These are phyloP conservation scores for Ptychoptera contaminata DNA, from an alignment of 2,888 invertebrate genomes.

Conservation along the genomic window DNA sequence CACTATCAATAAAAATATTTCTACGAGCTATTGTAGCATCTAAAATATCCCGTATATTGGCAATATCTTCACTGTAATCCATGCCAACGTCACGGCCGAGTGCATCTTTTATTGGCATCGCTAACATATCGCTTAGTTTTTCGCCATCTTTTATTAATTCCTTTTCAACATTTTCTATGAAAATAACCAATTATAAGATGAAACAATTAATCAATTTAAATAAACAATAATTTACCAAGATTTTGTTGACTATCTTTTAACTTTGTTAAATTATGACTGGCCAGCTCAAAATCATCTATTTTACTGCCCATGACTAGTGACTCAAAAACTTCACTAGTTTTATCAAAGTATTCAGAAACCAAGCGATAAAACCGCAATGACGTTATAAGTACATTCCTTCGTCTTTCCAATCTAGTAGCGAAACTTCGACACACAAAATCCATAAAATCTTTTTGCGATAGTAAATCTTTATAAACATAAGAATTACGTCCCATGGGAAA, in stretches of 20 bases:
- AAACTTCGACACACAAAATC: slow-evolving; percentile 66
- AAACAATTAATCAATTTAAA: neutral
- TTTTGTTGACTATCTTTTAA: slow-evolving; percentile 42
- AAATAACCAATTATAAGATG: neutral
- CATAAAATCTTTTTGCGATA: slow-evolving; percentile 64
- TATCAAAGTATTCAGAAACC: slow-evolving; percentile 55
- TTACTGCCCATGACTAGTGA: slow-evolving; percentile 45
- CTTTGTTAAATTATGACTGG: slow-evolving; percentile 38
- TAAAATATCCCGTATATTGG: slow-evolving; percentile 52
- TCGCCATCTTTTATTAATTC: slow-evolving; percentile 59
- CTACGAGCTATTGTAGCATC: slow-evolving; percentile 52
- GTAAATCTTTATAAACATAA: slow-evolving; percentile 40
- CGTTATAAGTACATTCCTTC: slow-evolving; percentile 57
- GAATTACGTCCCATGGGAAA: slow-evolving; percentile 33
- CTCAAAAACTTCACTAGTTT: slow-evolving; percentile 50
- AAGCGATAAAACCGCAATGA: slow-evolving; percentile 60
- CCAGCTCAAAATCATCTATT: slow-evolving; percentile 38
- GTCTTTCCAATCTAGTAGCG: slow-evolving; percentile 53
- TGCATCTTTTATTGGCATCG: slow-evolving; percentile 64
- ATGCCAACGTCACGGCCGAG: slow-evolving; percentile 51
- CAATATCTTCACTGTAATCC: slow-evolving; percentile 55
- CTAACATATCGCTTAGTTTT: slow-evolving; percentile 58
- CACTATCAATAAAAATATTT: slow-evolving; percentile 55
- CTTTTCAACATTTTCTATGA: slow-evolving; percentile 46
- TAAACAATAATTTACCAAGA: slow-evolving; percentile 34